Evolutionary conservation across 2,797 vertebrate genomes (phyloP).

Genomic region (Neoniphon sammara): DNA sequence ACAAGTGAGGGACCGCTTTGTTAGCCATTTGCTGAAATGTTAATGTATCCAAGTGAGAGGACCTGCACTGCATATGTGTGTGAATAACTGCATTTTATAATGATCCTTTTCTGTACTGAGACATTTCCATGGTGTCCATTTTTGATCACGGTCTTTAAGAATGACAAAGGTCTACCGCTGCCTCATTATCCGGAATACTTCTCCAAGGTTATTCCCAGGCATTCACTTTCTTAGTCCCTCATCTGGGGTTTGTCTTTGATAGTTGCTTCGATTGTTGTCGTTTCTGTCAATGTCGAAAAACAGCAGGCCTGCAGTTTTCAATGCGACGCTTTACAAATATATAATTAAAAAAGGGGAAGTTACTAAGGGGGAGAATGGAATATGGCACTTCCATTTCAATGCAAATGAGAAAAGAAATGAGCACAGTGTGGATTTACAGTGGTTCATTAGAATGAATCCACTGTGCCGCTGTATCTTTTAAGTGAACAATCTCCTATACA

Average conservation of each 20-base stretch:
- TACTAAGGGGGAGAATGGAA: slow-evolving; percentile 62
- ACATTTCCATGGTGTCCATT: slow-evolving; percentile 31
- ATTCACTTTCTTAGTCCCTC: slow-evolving; percentile 42
- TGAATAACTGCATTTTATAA: slow-evolving; percentile 40
- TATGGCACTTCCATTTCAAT: slow-evolving; percentile 77
- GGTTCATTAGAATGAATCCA: slow-evolving; percentile 75
- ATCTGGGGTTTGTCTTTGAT: slow-evolving; percentile 59
- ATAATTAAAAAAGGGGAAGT: slow-evolving; percentile 50
- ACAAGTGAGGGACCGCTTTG: slow-evolving; percentile 20
- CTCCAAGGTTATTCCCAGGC: slow-evolving; percentile 72
- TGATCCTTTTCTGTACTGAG: slow-evolving; percentile 48
- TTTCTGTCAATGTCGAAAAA: slow-evolving; percentile 60
- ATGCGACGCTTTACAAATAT: slow-evolving; percentile 52
- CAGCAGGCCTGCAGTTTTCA: slow-evolving; percentile 32
- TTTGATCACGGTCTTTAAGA: slow-evolving; percentile 71
- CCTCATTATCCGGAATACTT: slow-evolving; percentile 64
- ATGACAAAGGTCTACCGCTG: slow-evolving; percentile 55
- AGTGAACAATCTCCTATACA: slow-evolving; percentile 70
- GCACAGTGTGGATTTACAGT: slow-evolving; percentile 65
- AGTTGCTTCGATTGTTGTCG: slow-evolving; percentile 55
- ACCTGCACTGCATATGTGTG: slow-evolving; percentile 21
- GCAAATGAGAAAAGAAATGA: slow-evolving; percentile 77
- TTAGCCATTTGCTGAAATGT: slow-evolving; percentile 50
- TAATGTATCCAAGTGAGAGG: slow-evolving; percentile 56
- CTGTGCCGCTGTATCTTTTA: slow-evolving; percentile 70